phyloP scores from a whole-genome alignment of 2,888 invertebrate genomes.

The Bellardia bayeri region DNA sequence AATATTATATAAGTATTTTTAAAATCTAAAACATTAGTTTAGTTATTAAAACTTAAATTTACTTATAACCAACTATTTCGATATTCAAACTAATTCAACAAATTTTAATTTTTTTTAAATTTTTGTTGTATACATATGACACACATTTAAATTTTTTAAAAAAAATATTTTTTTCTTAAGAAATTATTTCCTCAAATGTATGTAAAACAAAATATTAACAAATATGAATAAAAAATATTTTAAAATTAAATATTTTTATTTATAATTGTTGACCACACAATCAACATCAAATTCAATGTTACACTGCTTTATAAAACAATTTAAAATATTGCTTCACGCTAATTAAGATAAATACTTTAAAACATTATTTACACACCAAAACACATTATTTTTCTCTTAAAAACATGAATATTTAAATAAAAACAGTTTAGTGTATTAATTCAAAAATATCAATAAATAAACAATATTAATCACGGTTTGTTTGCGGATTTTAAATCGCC shows the following conservation, averaged over 20 bases:
- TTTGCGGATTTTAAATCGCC: constrained; percentile 30
- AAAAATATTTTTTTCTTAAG: constrained; percentile 19
- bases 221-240: constrained; percentile 21
- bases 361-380: constrained; percentile 14
- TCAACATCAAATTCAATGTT: constrained; percentile 31
- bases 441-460: constrained; percentile 39
- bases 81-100: constrained; percentile 56
- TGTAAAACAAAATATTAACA: background rate
- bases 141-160: constrained; percentile 18
- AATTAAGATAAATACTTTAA: constrained; percentile 50
- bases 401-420: constrained; percentile 56
- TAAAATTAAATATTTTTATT: constrained; percentile 21
- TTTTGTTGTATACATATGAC: background rate
- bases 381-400: constrained; percentile 48
- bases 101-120: background rate
- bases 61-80: constrained; percentile 58
- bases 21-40: constrained; percentile 20
- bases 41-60: constrained; percentile 34
- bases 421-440: constrained; percentile 56
- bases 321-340: constrained; percentile 14
- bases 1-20: constrained; percentile 50
- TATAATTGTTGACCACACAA: constrained; percentile 25
- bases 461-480: constrained; percentile 41
- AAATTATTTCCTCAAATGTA: constrained; percentile 7
- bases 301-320: constrained; percentile 38